Conservation (phyloP, 2,113 vertebrate genomes). For the Sardina pilchardus region DNA sequence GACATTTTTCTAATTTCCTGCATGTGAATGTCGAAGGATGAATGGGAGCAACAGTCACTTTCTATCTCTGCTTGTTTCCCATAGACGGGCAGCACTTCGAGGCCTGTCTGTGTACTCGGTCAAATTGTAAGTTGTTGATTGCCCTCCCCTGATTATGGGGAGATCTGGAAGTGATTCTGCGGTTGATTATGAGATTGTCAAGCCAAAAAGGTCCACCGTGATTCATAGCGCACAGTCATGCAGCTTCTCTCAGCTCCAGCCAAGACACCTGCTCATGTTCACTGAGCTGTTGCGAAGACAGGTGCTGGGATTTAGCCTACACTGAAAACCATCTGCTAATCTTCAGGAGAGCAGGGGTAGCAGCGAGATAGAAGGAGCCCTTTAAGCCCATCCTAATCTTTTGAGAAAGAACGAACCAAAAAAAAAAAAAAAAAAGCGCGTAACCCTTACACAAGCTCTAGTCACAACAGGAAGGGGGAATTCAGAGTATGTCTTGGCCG, state of each 20-base stretch:
- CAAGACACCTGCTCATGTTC: constrained; percentile 31
- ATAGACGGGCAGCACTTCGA: background rate
- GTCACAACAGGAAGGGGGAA: constrained; percentile 26
- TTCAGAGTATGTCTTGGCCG: constrained; percentile 27
- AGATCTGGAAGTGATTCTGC: constrained; percentile 47
- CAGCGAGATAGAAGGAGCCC: background rate
- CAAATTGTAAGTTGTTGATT: background rate
- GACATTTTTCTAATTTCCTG: constrained; percentile 1
- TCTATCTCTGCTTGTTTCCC: background rate
- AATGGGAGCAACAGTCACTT: background rate
- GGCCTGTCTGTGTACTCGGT: background rate
- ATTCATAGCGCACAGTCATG: constrained; percentile 18
- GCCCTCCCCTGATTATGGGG: constrained; percentile 23
- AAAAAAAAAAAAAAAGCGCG: background rate
- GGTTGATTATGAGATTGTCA: constrained; percentile 44
- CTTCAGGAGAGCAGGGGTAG: background rate
- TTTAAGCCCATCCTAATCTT: constrained; percentile 29
- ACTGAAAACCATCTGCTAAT: constrained; percentile 17
- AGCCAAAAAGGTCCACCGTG: constrained; percentile 32
- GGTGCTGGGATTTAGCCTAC: constrained; percentile 26
- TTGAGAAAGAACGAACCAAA: background rate
- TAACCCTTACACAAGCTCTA: constrained; percentile 12
- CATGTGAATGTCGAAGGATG: background rate
- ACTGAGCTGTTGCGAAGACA: constrained; percentile 18
- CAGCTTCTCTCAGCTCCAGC: constrained; percentile 28